Percentiles rank a stretch among this genome's conserved stretches.
Evolutionary conservation across 2,113 vertebrate genomes (phyloP).

Genomic region (Siphamia tubifer): DNA sequence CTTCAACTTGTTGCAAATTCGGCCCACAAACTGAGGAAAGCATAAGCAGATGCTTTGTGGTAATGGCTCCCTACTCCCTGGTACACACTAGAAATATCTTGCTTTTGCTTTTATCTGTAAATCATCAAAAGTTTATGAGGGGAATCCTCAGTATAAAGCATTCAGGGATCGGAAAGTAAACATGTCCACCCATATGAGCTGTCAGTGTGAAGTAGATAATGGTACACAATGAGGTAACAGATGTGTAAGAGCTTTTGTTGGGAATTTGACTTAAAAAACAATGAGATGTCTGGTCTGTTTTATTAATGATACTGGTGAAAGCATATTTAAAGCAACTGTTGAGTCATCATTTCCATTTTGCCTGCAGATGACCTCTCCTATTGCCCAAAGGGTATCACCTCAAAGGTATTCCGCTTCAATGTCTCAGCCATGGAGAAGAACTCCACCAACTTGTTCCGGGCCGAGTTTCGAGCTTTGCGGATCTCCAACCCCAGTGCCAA

Average conservation of each 20-base stretch:
- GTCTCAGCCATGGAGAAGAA: slow-evolving; percentile 96
- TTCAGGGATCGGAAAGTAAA: slow-evolving; percentile 48
- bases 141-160: slow-evolving; percentile 22
- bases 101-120: slow-evolving; percentile 34
- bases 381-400: slow-evolving; percentile 92
- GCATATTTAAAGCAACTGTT: slow-evolving; percentile 10
- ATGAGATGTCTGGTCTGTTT: background rate
- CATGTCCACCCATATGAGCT: slow-evolving; percentile 26
- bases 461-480: slow-evolving; percentile 92
- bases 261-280: slow-evolving; percentile 20
- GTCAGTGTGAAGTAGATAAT: slow-evolving; percentile 36
- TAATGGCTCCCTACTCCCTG: slow-evolving; percentile 43
- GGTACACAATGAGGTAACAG: slow-evolving; percentile 36
- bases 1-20: slow-evolving; percentile 77
- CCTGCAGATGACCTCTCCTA: slow-evolving; percentile 87
- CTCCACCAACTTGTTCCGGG: slow-evolving; percentile 93
- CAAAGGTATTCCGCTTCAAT: slow-evolving; percentile 94
- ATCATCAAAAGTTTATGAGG: background rate
- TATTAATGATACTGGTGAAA: slow-evolving; percentile 4
- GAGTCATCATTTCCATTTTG: slow-evolving; percentile 46
- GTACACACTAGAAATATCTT: slow-evolving; percentile 28
- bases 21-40: slow-evolving; percentile 56
- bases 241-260: slow-evolving; percentile 19
- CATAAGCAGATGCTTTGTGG: slow-evolving; percentile 70
- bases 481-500: slow-evolving; percentile 88